Conservation (phyloP, 2,113 vertebrate species). For the Neogale vison region DNA sequence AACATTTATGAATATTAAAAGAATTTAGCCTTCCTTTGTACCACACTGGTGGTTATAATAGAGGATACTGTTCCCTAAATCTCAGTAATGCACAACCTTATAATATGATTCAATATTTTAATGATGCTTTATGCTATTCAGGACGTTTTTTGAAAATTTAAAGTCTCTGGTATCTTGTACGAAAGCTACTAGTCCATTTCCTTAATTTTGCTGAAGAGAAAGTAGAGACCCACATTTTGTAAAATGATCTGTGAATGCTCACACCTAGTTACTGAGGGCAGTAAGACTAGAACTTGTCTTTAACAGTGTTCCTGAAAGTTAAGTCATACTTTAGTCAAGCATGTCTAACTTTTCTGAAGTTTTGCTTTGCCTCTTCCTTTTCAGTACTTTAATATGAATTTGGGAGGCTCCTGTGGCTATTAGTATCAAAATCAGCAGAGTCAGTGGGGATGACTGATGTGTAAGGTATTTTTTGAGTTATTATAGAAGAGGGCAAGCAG, state of each 20-base stretch:
- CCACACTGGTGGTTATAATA: neutral
- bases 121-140: neutral
- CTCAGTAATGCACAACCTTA: neutral
- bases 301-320: neutral
- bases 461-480: neutral
- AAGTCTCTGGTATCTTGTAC: neutral
- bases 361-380: neutral
- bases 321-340: neutral
- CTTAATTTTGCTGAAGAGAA: neutral
- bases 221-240: neutral
- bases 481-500: neutral
- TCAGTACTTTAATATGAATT: neutral
- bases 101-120: neutral
- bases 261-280: neutral
- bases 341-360: neutral
- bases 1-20: neutral
- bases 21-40: neutral
- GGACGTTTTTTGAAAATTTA: neutral
- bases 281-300: neutral
- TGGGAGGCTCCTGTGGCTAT: neutral
- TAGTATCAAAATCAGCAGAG: neutral
- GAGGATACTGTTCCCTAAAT: neutral
- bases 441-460: neutral
- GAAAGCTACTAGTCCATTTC: neutral
- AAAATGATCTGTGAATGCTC: neutral